phyloP scores from a whole-genome alignment of 2,797 vertebrate species.

The Tolypeutes matacus region DNA sequence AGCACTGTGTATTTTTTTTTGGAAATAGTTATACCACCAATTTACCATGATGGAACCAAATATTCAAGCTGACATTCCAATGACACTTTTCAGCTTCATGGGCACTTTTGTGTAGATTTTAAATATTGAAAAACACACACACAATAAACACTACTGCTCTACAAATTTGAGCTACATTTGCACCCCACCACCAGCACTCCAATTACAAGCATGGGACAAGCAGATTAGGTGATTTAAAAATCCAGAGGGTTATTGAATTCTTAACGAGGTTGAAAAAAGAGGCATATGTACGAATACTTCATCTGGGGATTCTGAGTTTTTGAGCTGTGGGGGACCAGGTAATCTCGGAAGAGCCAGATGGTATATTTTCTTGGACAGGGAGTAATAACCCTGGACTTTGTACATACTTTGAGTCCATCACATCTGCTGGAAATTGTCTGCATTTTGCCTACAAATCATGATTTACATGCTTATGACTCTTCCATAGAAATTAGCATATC shows the following conservation, averaged over 20 bases:
- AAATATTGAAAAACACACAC: background rate
- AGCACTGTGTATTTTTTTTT: no score
- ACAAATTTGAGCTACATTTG: background rate
- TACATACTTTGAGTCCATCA: background rate
- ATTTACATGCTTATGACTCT: background rate
- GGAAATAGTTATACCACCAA: fast-evolving
- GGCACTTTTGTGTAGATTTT: no score
- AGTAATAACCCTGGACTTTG: background rate
- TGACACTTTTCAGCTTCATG: fast-evolving
- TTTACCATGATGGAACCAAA: fast-evolving
- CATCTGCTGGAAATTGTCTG: background rate
- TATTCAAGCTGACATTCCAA: fast-evolving
- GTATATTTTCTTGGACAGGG: no score
- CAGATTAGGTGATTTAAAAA: background rate
- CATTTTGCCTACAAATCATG: background rate
- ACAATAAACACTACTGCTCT: background rate
- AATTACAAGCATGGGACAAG: background rate
- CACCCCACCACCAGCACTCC: background rate
- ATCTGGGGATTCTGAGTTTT: background rate
- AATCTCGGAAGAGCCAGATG: background rate
- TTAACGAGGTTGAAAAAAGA: background rate
- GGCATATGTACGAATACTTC: no score
- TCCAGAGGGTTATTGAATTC: background rate
- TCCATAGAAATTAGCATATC: background rate
- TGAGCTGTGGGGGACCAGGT: no score